Base-by-base conservation (phyloP, 2,113 vertebrate species). In the Cebus imitator region DNA sequence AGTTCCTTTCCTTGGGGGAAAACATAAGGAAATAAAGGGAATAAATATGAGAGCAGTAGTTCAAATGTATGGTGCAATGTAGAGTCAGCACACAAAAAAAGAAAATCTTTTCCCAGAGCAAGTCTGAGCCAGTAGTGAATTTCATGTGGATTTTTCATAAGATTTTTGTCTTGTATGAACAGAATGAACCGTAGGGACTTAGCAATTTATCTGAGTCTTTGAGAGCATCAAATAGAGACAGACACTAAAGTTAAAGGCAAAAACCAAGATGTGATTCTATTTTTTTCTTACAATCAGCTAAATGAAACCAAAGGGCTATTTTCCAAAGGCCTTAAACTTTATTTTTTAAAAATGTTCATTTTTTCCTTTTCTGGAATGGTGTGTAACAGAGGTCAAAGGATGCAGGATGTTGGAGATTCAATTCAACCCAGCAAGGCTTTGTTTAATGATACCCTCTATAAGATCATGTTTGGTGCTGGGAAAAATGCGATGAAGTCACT, bases 1-100 rank as follows among this genome's bases (percentile, higher is more conserved):
- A 72, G 66, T 48, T 55, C n/a, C 96, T 93, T 91, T 97, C 81
- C 87, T 95, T 91, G 23, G 83, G 61, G 52, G 83, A 58, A 92
- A 93, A 72, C 64, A 89, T 30, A 84, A 20, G 55, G 70, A 55
- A 68, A 83, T 48, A 94, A 95, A 90, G 25, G 20, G 7, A 70
- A 97, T 35, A 95, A 75, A 84, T 75, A 83, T 2, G 11, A 95
- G 88, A 92, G 55, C n/a, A 48, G 61, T 50, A 3, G 45, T 78
- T 95, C 40, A 85, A 55, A 85, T 87, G 32, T 76, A 50, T 2
- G 35, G n/a, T 27, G 27, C 48, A 48, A 76, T 43, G 48, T 40
- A 79, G 50, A 48, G 55, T 83, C 8, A 61, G 32, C 30, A n/a
- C 10, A n/a, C 8, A 35, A n/a, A 40, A 52, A 73, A 55, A 58